Base-by-base conservation (phyloP, 2,113 vertebrate genomes). In the Ornithorhynchus anatinus region DNA sequence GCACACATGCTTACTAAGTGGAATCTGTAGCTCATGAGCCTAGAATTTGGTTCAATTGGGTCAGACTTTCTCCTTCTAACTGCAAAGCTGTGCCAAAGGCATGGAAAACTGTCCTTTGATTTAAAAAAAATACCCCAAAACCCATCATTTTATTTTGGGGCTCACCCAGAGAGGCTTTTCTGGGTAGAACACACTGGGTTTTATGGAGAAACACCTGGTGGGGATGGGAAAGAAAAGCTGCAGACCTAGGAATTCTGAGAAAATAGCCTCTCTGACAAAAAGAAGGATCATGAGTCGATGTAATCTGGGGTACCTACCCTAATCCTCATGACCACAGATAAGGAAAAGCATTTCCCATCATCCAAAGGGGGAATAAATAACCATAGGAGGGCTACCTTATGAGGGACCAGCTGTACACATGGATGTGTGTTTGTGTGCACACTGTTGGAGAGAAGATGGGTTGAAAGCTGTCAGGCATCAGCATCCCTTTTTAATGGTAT, bases 111-210 rank as follows among this genome's bases (percentile, higher is more conserved):
- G 39, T 31, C 75, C 81, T 40, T 57, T 75, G 72, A 72, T 73
- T 20, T 14, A 23, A 15, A 40, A 72, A 62, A 67, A 85, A 74
- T 59, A n/a, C n/a, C n/a, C n/a, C n/a, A 42, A 40, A 56, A 66
- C 59, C 61, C 7, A 6, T 0, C 0, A 52, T 73, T 78, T 75
- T 70, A 57, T 57, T 35, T 82, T 63, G 40, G n/a, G 58, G 57
- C 52, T 88, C 77, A 65, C 88, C 77, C 78, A 42, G 60, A 77
- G 64, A 77, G n/a, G n/a, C n/a, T 82, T 86, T 89, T 80, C 59
- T 60, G 85, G 59, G 79, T 25, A 86, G 82, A 81, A 76, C 54
- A 79, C n/a, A n/a, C n/a, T n/a, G n/a, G n/a, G n/a, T n/a, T n/a
- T n/a, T n/a, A n/a, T n/a, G n/a, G n/a, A n/a, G n/a, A n/a, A 69